Base-by-base conservation (phyloP, 2,888 invertebrate genomes). In the Drosophila lutescens region DNA sequence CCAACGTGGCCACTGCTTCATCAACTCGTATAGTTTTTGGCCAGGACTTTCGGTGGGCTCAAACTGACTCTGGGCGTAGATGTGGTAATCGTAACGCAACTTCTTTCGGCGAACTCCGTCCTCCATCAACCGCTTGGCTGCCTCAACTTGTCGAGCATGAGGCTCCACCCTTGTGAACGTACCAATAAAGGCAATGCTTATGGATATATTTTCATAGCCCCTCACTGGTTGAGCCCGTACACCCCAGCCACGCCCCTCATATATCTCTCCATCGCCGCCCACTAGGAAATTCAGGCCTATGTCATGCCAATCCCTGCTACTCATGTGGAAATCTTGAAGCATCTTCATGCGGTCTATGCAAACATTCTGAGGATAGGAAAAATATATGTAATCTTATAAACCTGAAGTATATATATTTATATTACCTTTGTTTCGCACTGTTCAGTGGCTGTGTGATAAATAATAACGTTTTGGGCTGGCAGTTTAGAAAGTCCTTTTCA, bases 201-300 rank as follows among this genome's bases (percentile, higher is more conserved):
- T 13, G 12, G 34, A 36, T 13, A 7, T 9, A 2, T n/a, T 6
- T 4, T 23, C 36, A 36, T 6, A 9, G 3, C 49, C 32, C 4
- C 20, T 32, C 12, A 32, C 8, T 12, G 12, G 32, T 13, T 30
- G 20, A 5, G 32, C 23, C 2, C 12, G 12, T 2, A 56, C 13
- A 49, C 49, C 34, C 56, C 56, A 56, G 34, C 56, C 56, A 36
- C 34, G 34, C 23, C 56, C 56, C 13, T 56, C 56, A 26, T 56
- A 56, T 6, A 56, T 15, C 15, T 13, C 13, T 15, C 49, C 49
- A 47, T 56, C 56, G 15, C 49, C 56, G 26, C 56, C 49, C 4
- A 56, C 49, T 8, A 26, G 23, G 15, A 56, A 56, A 26, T 49
- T 56, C 2, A 12, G 23, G 13, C 49, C 49, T 7, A 36, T 56